Evolutionary conservation across 2,888 invertebrate species (phyloP).

Genomic region (Drosophila melanosoma): DNA sequence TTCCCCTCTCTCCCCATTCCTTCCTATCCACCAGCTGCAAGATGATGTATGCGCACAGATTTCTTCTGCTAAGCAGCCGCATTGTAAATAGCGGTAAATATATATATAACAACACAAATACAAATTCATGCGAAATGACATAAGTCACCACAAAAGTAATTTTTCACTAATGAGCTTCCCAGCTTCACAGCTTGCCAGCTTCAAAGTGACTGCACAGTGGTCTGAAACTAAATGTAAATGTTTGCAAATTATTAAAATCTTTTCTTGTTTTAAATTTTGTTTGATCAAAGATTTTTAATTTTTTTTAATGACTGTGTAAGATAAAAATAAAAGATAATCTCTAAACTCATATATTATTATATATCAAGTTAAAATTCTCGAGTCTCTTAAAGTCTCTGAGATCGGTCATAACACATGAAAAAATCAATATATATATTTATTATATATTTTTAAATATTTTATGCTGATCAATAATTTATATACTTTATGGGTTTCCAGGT

Average conservation of each 20-base stretch:
- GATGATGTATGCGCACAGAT: conserved; percentile 72
- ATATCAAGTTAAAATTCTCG: too few species aligned
- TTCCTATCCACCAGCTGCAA: conserved; percentile 35
- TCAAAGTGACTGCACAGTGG: conserved; percentile 43
- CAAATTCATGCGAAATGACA: conserved; percentile 75
- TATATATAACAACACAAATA: conserved; percentile 59
- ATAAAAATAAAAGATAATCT: too few species aligned
- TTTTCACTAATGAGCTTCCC: conserved; percentile 78
- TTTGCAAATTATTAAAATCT: background rate
- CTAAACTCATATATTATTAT: too few species aligned
- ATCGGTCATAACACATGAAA: too few species aligned
- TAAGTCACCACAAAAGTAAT: conserved; percentile 80
- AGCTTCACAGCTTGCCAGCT: conserved; percentile 46
- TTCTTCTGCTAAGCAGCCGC: conserved; percentile 54
- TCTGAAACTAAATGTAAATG: background rate
- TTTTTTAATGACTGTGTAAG: too few species aligned
- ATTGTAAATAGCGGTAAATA: conserved; percentile 35
- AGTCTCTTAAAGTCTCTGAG: too few species aligned
- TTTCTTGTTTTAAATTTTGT: background rate
- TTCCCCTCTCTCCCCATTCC: background rate
- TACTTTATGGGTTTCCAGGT: too few species aligned
- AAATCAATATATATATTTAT: too few species aligned
- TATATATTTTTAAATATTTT: too few species aligned
- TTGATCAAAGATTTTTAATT: too few species aligned
- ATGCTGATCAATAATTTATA: too few species aligned